Base-by-base conservation (phyloP, 1,140 invertebrate species). In the Caerostris extrusa region DNA sequence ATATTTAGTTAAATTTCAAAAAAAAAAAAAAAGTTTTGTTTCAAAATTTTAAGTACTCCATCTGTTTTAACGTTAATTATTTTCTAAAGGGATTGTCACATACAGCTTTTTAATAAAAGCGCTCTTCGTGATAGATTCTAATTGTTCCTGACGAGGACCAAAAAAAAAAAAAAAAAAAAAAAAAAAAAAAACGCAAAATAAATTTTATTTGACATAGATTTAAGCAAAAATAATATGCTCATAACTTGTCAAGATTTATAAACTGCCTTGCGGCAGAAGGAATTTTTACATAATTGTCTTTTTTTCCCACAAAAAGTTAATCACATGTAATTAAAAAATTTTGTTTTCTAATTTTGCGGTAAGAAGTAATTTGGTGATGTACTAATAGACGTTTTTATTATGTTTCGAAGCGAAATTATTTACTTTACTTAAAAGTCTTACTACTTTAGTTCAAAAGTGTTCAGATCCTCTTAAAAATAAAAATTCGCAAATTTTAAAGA, bases 21-120 rank as follows among this genome's bases (percentile, higher is more conserved):
- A 53, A 8, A 53, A 77, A 53, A 53, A 77, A 90, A 90, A 90
- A 90, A 58, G 56, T 58, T 60, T 50, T 50, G 50, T 14, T 3
- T 50, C 10, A n/a, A 19, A 81, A 81, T 90, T 90, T 90, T 90
- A 90, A 90, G 57, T 81, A 58, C 64, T 81, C 71, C 34, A 57
- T 90, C 69, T 90, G 64, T 85, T 92, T 92, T 85, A 81, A 91
- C 90, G 58, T 82, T 91, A 85, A 92, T 92, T 92, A 92, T 85
- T 85, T 92, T 92, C 82, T 34, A 61, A n/a, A 83, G 50, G 81
- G 82, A 92, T 85, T 92, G 90, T 85, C 81, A 85, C 85, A 56
- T 56, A n/a, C 55, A 55, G 58, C 55, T 69, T 57, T 67, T 85
- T 85, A 85, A 85, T 60, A 92, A 85, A n/a, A 17, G 61, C 8